Base-by-base conservation (phyloP, 2,797 vertebrate genomes). In the Astyanax mexicanus region DNA sequence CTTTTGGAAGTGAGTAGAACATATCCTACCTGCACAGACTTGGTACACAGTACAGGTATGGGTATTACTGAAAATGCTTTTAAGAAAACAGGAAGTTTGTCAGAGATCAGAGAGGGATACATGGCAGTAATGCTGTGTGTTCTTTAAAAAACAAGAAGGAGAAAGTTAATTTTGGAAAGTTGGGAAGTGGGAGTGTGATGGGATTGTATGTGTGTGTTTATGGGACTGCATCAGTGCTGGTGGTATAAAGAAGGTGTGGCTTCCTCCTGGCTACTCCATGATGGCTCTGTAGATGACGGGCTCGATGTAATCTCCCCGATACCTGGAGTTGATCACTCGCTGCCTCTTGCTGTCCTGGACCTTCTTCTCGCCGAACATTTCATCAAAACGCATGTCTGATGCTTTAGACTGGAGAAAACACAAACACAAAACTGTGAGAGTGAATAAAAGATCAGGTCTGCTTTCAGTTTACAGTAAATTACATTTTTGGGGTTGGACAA, bases 341-440 rank as follows among this genome's bases (percentile, higher is more conserved):
- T 99, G 98, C 80, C 98, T 93, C 91, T 99, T 99, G 82, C 96
- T 96, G 85, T 96, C 95, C 86, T 94, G 93, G 80, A 98, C 96
- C 76, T 99, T 96, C 84, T 96, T 97, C 82, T 98, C 97, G 1
- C 96, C 96, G 29, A 99, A 99, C 89, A 99, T 98, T 79, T 96
- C 97, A 0, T 97, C 97, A 75, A 99, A 99, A 70, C 98, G 96
- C 97, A 99, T 99, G 88, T 99, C 97, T 6, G 98, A 99, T 0
- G 98, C 98, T 87, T 98, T 93, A 0, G 98, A 99, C 98, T 98
- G 85, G 25, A 74, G 65, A 84, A 47, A 0, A 13, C 29, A 47
- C 37, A 32, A 42, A 38, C 17, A 32, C 12, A 40, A 68, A 15
- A 13, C 0, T 23, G 32, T 21, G 42, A 21, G 9, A 40, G 15